Evolutionary conservation across 2,888 invertebrate genomes (phyloP).

Genomic region (Ctenicera cuprea): DNA sequence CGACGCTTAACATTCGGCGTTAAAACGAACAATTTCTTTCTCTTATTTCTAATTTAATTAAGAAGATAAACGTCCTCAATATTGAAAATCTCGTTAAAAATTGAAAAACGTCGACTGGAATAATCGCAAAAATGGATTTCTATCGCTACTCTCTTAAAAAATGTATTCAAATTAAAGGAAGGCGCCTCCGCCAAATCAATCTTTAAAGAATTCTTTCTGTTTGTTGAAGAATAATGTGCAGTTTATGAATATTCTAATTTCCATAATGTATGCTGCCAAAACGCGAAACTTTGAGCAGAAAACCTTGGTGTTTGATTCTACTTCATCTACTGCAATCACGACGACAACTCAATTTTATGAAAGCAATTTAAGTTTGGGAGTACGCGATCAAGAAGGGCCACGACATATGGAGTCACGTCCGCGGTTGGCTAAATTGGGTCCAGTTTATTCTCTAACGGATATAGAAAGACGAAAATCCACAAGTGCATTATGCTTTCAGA

Average conservation of each 20-base stretch:
- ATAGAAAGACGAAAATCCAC: constrained; percentile 43
- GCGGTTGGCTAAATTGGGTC: constrained; percentile 51
- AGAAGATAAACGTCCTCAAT: constrained; percentile 42
- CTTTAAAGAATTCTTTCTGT: too few species aligned
- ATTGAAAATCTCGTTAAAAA: constrained; percentile 36
- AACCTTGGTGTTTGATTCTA: constrained; percentile 8
- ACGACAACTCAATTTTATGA: constrained; percentile 59
- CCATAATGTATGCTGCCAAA: constrained; percentile 1
- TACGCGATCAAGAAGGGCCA: constrained; percentile 54
- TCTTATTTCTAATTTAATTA: constrained; percentile 48
- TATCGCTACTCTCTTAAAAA: background rate
- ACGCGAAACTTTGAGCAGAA: background rate
- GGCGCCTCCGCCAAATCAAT: background rate
- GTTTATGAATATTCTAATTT: constrained; percentile 31
- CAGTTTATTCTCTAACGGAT: constrained; percentile 47
- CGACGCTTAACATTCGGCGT: constrained; percentile 28
- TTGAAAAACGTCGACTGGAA: constrained; percentile 26
- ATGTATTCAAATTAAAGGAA: constrained; percentile 13
- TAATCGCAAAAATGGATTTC: constrained; percentile 24
- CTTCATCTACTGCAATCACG: constrained; percentile 51
- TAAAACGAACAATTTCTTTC: constrained; percentile 34
- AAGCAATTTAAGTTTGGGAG: constrained; percentile 59
- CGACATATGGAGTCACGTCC: constrained; percentile 60
- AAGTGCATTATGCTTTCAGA: constrained; percentile 39
- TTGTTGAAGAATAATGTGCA: constrained; percentile 1